These are phyloP conservation scores for Collichthys lucidus DNA, from an alignment of 2,113 vertebrate species.

Conservation along the genomic window DNA sequence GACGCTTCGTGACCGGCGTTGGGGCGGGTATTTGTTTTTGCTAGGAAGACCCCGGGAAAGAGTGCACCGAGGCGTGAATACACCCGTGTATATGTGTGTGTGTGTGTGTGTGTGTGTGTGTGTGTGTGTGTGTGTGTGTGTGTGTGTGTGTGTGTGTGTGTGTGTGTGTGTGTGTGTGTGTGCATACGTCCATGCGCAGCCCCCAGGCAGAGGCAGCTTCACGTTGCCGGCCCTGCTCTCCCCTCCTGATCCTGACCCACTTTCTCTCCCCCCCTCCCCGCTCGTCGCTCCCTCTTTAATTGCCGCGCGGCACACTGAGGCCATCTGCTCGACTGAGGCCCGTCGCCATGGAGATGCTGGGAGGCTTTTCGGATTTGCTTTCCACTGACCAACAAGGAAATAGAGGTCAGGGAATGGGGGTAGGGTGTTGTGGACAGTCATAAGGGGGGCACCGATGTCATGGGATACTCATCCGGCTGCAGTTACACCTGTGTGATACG, in stretches of 20 bases:
- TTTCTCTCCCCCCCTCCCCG: constrained; percentile 63
- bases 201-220: constrained; percentile 61
- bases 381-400: constrained; percentile 77
- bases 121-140: too few species aligned
- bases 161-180: constrained; percentile 13
- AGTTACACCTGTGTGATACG: constrained; percentile 47
- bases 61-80: constrained; percentile 59
- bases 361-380: constrained; percentile 87
- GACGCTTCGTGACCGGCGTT: constrained; percentile 43
- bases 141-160: too few species aligned
- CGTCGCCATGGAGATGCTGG: constrained; percentile 85
- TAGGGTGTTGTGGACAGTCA: constrained; percentile 62
- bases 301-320: constrained; percentile 84
- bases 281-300: constrained; percentile 83
- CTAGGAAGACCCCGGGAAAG: constrained; percentile 45
- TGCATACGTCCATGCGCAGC: constrained; percentile 45
- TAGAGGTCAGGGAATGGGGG: constrained; percentile 81
- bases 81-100: constrained; percentile 14
- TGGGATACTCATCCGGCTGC: constrained; percentile 18
- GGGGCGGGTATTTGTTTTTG: constrained; percentile 74
- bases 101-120: too few species aligned
- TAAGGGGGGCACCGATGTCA: constrained; percentile 58
- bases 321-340: constrained; percentile 86
- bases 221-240: constrained; percentile 60
- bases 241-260: constrained; percentile 76